phyloP scores from a whole-genome alignment of 2,888 invertebrate genomes.

The Metacarcinus magister region DNA sequence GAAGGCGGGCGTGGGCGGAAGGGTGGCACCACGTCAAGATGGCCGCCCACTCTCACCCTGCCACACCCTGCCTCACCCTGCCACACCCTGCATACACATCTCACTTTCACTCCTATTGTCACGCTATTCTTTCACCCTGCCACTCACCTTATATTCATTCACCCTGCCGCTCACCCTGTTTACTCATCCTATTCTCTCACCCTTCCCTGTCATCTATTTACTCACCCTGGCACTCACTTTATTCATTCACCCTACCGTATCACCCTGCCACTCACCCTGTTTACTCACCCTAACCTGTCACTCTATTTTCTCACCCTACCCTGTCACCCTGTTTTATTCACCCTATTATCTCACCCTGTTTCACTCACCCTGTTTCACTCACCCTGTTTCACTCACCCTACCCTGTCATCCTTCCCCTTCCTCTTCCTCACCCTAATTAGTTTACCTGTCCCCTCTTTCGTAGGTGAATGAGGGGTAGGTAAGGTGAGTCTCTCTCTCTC shows the following conservation, averaged over 20 bases:
- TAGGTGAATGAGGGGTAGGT: not conserved
- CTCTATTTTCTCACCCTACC: not conserved
- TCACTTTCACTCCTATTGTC: too few relatives aligned
- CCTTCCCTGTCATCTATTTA: too few relatives aligned
- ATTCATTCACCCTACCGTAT: not conserved
- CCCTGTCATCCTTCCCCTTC: not conserved
- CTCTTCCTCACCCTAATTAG: not conserved
- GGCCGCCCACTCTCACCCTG: too few relatives aligned
- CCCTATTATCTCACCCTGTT: too few relatives aligned
- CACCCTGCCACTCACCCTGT: not conserved
- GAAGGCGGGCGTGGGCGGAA: constrained; percentile 33
- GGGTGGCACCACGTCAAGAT: too few relatives aligned
- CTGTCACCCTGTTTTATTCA: not conserved
- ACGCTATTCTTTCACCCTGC: too few relatives aligned
- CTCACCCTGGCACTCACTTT: not conserved
- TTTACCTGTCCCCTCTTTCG: not conserved
- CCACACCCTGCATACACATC: too few relatives aligned
- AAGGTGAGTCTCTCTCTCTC: constrained; percentile 28
- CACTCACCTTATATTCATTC: too few relatives aligned
- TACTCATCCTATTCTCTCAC: too few relatives aligned
- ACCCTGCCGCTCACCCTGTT: too few relatives aligned
- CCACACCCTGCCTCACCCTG: too few relatives aligned
- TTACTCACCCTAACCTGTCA: not conserved
- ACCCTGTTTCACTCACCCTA: not conserved
- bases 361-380: too few relatives aligned